These are phyloP conservation scores for Eristalis pertinax DNA, from an alignment of 2,888 invertebrate genomes.

Conservation along the genomic window DNA sequence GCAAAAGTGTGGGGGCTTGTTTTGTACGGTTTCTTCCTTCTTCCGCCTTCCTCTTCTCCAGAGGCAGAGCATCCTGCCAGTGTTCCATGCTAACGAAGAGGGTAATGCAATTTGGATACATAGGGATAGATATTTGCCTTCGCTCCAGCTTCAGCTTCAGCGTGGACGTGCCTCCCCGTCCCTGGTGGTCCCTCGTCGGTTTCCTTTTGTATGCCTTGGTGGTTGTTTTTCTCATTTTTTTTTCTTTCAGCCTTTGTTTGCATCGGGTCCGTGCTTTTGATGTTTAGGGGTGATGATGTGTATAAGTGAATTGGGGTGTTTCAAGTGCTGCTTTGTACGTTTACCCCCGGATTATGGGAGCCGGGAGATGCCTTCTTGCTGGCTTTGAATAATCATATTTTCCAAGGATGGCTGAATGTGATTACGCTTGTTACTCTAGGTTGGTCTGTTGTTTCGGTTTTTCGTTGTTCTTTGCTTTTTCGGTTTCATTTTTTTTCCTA, in stretches of 20 bases:
- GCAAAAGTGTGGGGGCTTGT: constrained; percentile 5
- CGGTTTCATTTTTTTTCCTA: no score
- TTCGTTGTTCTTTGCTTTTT: not conserved
- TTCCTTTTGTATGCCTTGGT: constrained; percentile 16
- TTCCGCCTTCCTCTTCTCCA: not conserved
- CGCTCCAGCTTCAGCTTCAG: constrained; percentile 20
- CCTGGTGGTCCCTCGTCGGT: constrained; percentile 9
- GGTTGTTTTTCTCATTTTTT: not conserved
- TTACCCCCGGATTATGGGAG: constrained; percentile 12
- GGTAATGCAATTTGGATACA: constrained; percentile 69
- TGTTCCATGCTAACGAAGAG: constrained; percentile 64
- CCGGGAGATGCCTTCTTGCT: constrained; percentile 8
- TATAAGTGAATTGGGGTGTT: constrained; percentile 70
- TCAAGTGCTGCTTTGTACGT: constrained; percentile 57
- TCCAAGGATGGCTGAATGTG: constrained; percentile 61
- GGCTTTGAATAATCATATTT: constrained; percentile 69
- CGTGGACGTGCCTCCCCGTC: constrained; percentile 8
- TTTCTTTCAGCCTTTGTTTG: constrained; percentile 48
- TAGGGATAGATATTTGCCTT: constrained; percentile 58
- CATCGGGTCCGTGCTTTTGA: constrained; percentile 64
- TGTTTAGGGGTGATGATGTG: constrained; percentile 71
- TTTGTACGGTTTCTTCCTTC: constrained; percentile 6
- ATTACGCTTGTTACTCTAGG: constrained; percentile 62
- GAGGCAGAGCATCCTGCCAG: not conserved
- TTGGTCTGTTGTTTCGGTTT: constrained; percentile 29